Percentiles rank a stretch among this genome's conserved stretches.
Conservation (phyloP, 2,888 invertebrate species). For the Nomada ferruginata region DNA sequence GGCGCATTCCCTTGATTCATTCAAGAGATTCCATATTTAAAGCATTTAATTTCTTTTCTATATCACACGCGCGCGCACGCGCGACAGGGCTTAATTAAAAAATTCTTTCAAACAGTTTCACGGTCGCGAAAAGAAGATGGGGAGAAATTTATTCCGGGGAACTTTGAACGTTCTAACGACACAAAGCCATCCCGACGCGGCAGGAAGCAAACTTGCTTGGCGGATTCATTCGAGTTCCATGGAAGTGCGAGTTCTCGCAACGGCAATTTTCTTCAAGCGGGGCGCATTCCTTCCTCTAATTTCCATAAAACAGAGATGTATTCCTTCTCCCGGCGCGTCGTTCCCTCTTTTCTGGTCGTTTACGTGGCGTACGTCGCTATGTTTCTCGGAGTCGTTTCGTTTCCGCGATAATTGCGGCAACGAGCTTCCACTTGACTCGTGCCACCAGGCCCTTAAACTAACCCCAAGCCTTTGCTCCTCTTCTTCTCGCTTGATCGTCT, state of each 20-base stretch:
- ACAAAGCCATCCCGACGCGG: not conserved
- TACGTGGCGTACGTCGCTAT: conserved; percentile 41
- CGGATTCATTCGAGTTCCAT: conserved; percentile 26
- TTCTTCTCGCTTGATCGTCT: conserved; percentile 26
- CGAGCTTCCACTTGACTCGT: conserved; percentile 75
- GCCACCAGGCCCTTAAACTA: conserved; percentile 63
- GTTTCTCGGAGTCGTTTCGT: conserved; percentile 63
- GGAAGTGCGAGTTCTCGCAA: conserved; percentile 12
- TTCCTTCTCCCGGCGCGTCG: conserved; percentile 3
- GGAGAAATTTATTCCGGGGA: too few species aligned
- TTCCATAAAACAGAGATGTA: conserved; percentile 49
- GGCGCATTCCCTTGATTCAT: too few species aligned
- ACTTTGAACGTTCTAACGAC: too few species aligned
- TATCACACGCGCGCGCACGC: too few species aligned
- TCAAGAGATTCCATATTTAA: not conserved
- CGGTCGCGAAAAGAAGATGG: too few species aligned
- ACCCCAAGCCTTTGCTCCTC: conserved; percentile 20
- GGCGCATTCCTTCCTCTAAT: conserved; percentile 47
- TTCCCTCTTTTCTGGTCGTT: conserved; percentile 35
- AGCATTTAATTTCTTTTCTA: not conserved
- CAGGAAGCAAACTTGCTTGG: conserved; percentile 1
- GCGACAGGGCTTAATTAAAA: too few species aligned
- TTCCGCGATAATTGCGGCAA: conserved; percentile 74
- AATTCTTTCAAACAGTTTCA: too few species aligned
- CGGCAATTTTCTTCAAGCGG: conserved; percentile 16